Evolutionary conservation across 2,888 invertebrate species (phyloP).

Genomic region (Caenorhabditis macrosperma): DNA sequence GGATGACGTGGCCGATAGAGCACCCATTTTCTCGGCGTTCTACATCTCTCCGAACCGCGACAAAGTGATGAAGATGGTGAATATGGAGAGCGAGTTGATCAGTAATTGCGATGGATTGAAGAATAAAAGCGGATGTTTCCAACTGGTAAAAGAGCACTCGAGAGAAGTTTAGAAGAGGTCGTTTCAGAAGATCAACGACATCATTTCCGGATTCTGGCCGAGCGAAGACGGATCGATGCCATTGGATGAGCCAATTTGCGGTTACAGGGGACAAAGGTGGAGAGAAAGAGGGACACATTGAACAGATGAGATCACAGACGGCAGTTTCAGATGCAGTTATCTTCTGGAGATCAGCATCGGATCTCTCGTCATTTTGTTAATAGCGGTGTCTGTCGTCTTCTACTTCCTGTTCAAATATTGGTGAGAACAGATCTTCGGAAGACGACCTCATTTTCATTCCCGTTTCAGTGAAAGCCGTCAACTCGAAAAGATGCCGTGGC

Average conservation of each 20-base stretch:
- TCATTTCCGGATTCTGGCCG: constrained; percentile 79
- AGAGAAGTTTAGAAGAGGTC: neutral
- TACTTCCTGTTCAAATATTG: constrained; percentile 52
- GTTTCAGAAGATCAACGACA: constrained; percentile 73
- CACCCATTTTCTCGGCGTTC: constrained; percentile 78
- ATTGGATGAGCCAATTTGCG: constrained; percentile 77
- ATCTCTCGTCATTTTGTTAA: constrained; percentile 58
- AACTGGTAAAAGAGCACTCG: constrained; percentile 67
- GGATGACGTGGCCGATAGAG: constrained; percentile 79
- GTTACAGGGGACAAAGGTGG: constrained; percentile 72
- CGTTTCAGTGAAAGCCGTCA: constrained; percentile 74
- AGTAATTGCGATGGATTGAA: constrained; percentile 76
- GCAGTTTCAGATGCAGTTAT: constrained; percentile 67
- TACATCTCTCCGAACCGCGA: constrained; percentile 76
- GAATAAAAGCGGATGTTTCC: constrained; percentile 75
- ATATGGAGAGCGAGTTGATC: constrained; percentile 74
- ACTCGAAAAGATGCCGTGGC: constrained; percentile 76
- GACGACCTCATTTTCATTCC: too few relatives aligned
- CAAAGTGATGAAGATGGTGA: constrained; percentile 78
- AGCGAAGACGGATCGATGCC: constrained; percentile 74
- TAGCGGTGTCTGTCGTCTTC: constrained; percentile 53
- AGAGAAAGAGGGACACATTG: too few relatives aligned
- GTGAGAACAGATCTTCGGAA: constrained; percentile 12
- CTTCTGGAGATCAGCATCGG: constrained; percentile 73
- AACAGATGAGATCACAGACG: too few relatives aligned